Percentiles rank a stretch among this genome's conserved stretches.
Evolutionary conservation across 2,797 vertebrate species (phyloP).

Genomic region (Gobio occitaniae): DNA sequence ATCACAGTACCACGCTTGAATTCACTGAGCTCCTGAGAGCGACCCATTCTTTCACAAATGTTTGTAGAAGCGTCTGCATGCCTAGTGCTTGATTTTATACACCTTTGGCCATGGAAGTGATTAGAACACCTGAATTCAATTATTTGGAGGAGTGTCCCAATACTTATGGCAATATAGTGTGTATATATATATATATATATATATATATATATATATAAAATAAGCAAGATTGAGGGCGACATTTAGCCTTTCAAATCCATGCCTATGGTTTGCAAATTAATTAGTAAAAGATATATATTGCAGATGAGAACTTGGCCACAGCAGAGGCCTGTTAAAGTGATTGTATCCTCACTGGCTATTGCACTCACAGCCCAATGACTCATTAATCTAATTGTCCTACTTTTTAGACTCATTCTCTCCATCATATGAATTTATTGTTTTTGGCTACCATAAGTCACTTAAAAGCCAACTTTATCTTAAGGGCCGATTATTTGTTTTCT

Average conservation of each 20-base stretch:
- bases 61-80: no score
- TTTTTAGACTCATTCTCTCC: conserved; percentile 27
- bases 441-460: conserved; percentile 42
- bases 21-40: no score
- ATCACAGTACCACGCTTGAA: no score
- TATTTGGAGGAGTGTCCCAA: no score
- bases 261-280: neutral
- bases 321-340: conserved; percentile 26
- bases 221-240: neutral
- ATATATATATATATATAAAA: no score
- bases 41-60: no score
- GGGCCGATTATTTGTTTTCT: conserved; percentile 38
- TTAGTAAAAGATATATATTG: neutral
- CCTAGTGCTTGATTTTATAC: no score
- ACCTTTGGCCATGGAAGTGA: no score
- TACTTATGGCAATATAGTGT: no score
- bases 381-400: conserved; percentile 36
- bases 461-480: conserved; percentile 45
- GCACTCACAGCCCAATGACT: conserved; percentile 3
- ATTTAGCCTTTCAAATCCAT: neutral
- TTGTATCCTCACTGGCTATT: conserved; percentile 13
- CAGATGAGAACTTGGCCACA: neutral
- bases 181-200: no score
- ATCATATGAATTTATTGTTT: conserved; percentile 40
- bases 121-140: no score